These are phyloP conservation scores for Cosmia pyralina DNA, from an alignment of 2,888 invertebrate genomes.

Conservation along the genomic window DNA sequence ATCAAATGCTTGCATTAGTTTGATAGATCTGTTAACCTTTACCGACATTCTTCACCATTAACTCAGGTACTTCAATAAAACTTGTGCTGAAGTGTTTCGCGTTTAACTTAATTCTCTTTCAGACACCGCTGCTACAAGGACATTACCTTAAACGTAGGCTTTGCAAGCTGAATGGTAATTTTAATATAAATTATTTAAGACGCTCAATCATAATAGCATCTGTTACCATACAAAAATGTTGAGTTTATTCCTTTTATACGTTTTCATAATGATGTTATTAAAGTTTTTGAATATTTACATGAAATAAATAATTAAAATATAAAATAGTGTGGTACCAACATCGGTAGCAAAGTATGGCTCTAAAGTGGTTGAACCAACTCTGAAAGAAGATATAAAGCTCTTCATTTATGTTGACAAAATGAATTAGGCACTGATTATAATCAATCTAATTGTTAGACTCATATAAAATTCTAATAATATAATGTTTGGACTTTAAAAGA, in stretches of 20 bases:
- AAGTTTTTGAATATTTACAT: neutral
- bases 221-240: neutral
- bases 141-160: neutral
- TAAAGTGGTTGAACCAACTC: neutral
- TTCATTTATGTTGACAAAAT: neutral
- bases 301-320: neutral
- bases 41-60: constrained; percentile 17
- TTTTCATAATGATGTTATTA: neutral
- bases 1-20: constrained; percentile 20
- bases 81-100: neutral
- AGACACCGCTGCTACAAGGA: neutral
- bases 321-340: neutral
- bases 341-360: neutral
- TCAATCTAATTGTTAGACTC: neutral
- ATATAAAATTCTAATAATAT: too few relatives aligned
- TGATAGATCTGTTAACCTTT: constrained; percentile 51
- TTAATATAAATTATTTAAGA: neutral
- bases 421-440: neutral
- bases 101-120: neutral
- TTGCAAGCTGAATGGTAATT: neutral
- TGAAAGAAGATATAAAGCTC: neutral
- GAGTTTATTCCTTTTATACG: neutral
- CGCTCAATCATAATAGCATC: neutral
- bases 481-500: too few relatives aligned
- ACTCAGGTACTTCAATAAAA: constrained; percentile 24